A percentile compares a stretch with the other conserved stretches of the same genome.
Conservation (phyloP, 2,797 vertebrate species). For the Bovichtus variegatus region DNA sequence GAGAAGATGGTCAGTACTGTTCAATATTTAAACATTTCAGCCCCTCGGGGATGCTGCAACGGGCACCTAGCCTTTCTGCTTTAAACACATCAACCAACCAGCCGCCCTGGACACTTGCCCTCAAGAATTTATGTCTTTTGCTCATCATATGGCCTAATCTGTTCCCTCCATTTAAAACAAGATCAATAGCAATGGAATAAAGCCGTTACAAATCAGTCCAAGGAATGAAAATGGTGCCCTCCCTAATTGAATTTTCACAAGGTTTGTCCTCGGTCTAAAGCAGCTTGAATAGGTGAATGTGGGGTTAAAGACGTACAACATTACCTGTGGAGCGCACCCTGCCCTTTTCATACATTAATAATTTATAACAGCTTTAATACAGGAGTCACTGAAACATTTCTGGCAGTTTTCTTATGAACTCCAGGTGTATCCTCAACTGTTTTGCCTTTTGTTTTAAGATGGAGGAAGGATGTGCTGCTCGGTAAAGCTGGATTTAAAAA, state of each 20-base stretch:
- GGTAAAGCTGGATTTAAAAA: neutral
- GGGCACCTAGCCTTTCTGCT: constrained; percentile 55
- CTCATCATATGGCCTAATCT: constrained; percentile 59
- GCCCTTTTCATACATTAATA: constrained; percentile 14
- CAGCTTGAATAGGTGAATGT: constrained; percentile 52
- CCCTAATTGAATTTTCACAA: constrained; percentile 73
- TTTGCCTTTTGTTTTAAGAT: neutral
- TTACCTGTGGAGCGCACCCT: constrained; percentile 8
- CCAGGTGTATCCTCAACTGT: too few relatives aligned
- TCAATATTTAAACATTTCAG: constrained; percentile 76
- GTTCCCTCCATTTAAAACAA: constrained; percentile 64
- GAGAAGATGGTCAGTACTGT: constrained; percentile 48
- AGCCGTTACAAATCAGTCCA: constrained; percentile 57
- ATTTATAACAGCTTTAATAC: neutral
- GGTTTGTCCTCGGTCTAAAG: constrained; percentile 54
- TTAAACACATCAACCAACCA: constrained; percentile 60
- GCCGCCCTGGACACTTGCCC: constrained; percentile 54
- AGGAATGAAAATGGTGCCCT: constrained; percentile 61
- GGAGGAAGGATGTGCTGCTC: neutral
- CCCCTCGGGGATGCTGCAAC: constrained; percentile 30
- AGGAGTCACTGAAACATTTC: neutral
- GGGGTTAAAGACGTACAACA: constrained; percentile 57
- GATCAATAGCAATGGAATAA: constrained; percentile 80
- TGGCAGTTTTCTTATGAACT: neutral
- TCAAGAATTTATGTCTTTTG: constrained; percentile 70